Evolutionary conservation across 2,113 vertebrate genomes (phyloP).

Genomic region (Kryptolebias marmoratus): DNA sequence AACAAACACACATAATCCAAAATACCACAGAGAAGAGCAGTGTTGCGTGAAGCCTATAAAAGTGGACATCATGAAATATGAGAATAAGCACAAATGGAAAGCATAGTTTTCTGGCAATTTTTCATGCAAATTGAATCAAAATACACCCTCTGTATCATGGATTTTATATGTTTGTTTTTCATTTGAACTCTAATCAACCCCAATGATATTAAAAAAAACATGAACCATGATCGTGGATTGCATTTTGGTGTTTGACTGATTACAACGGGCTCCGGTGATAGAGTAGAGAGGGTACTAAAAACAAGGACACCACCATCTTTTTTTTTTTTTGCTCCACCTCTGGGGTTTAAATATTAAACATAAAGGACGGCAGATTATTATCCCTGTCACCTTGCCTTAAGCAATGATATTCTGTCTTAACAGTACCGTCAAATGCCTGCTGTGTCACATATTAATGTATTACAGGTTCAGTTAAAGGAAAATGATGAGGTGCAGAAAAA

Average conservation of each 20-base stretch:
- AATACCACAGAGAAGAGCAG: constrained; percentile 19
- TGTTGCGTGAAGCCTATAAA: constrained; percentile 12
- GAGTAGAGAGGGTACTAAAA: constrained; percentile 74
- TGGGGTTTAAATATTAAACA: constrained; percentile 87
- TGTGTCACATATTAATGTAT: constrained; percentile 84
- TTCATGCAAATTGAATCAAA: constrained; percentile 4
- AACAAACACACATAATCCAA: constrained; percentile 47
- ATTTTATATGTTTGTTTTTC: constrained; percentile 20
- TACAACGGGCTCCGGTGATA: constrained; percentile 45
- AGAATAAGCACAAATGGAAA: constrained; percentile 23
- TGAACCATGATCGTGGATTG: constrained; percentile 32
- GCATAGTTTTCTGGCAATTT: constrained; percentile 15
- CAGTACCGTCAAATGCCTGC: constrained; percentile 84
- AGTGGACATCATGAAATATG: constrained; percentile 29
- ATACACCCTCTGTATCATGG: not conserved
- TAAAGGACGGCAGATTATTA: constrained; percentile 88
- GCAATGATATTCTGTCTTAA: constrained; percentile 86
- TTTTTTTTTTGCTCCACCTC: constrained; percentile 69
- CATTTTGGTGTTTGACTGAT: constrained; percentile 52
- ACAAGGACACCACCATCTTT: constrained; percentile 81
- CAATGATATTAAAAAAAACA: constrained; percentile 29
- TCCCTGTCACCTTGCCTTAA: constrained; percentile 89
- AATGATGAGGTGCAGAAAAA: constrained; percentile 19
- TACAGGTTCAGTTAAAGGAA: constrained; percentile 60
- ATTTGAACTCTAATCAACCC: constrained; percentile 28